These are phyloP conservation scores for Mesocricetus auratus DNA, from an alignment of 2,113 vertebrate genomes.

Conservation along the genomic window DNA sequence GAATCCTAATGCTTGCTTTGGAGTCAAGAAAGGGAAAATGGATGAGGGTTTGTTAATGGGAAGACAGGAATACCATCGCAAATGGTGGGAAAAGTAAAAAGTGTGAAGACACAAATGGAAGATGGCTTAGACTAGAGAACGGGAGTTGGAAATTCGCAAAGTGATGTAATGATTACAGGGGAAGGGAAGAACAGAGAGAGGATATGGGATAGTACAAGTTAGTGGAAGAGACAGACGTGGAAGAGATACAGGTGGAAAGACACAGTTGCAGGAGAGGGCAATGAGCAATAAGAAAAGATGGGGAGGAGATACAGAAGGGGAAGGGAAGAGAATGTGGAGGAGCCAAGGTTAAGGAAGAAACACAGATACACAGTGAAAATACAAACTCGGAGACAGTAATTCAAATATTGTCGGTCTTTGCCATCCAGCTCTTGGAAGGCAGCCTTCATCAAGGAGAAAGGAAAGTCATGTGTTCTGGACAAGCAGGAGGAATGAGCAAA, in stretches of 20 bases:
- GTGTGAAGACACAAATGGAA: accelerated
- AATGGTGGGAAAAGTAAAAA: neutral
- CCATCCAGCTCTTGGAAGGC: too few species aligned
- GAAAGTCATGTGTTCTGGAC: neutral
- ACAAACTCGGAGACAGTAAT: too few species aligned
- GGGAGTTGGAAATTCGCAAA: neutral
- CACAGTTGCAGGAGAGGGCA: too few species aligned
- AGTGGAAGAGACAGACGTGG: neutral
- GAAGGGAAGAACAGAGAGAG: neutral
- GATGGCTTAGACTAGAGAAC: accelerated
- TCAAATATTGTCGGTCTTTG: too few species aligned
- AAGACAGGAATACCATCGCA: neutral
- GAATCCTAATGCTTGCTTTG: too few species aligned
- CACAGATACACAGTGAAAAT: too few species aligned
- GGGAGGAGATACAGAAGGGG: neutral
- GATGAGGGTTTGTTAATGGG: too few species aligned
- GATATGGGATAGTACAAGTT: accelerated
- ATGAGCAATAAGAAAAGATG: neutral
- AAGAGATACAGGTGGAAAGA: neutral
- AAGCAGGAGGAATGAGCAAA: too few species aligned
- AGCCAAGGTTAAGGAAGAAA: neutral
- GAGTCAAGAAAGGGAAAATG: too few species aligned
- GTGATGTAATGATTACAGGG: neutral
- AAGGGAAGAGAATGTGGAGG: neutral
- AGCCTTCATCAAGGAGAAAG: too few species aligned